A percentile compares a stretch with the other conserved stretches of the same genome.
Evolutionary conservation across 2,888 invertebrate genomes (phyloP).

Genomic region (Lepeophtheirus nordmannii): DNA sequence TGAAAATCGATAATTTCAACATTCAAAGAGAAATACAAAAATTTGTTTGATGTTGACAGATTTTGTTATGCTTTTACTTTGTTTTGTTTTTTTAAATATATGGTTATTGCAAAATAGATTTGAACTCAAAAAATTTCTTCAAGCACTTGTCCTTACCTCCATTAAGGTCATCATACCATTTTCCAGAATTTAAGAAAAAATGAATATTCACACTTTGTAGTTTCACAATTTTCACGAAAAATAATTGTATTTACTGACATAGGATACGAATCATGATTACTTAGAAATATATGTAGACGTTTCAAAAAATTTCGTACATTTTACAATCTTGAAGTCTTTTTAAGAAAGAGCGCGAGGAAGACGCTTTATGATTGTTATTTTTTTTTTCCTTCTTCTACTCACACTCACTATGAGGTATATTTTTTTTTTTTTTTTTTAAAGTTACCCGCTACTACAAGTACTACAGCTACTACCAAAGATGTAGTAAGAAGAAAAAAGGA

Average conservation of each 20-base stretch:
- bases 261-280: no score
- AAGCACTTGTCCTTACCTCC: background rate
- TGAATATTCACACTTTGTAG: background rate
- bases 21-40: background rate
- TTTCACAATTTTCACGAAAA: no score
- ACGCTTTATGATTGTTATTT: no score
- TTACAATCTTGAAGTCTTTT: no score
- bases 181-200: background rate
- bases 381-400: no score
- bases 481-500: background rate
- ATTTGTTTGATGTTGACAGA: background rate
- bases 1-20: background rate
- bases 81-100: background rate
- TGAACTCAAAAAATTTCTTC: no score
- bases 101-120: no score
- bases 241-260: no score
- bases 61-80: background rate
- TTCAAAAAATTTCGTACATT: no score
- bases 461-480: background rate
- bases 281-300: no score
- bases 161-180: background rate
- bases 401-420: background rate
- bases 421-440: no score
- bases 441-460: background rate
- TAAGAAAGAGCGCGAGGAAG: no score